Evolutionary conservation across 2,113 vertebrate genomes (phyloP), one percentile per base, ranked within the genome.

Genomic region (Podarcis muralis): DNA sequence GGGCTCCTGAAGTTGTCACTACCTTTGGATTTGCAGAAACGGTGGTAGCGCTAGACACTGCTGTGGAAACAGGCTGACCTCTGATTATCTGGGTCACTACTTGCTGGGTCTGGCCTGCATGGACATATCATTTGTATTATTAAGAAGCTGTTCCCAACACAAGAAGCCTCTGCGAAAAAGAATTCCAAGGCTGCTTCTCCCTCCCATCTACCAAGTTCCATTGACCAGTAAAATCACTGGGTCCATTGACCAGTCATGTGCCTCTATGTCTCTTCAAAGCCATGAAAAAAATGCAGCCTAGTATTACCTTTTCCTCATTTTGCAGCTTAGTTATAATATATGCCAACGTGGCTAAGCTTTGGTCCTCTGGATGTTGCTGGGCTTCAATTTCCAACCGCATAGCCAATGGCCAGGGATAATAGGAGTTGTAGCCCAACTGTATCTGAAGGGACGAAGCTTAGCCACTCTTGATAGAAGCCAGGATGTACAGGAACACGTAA

Each of bases 91-190:
- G 98, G 68, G 98, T 98, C 32, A 97, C 96, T 20, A 98, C 96
- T 92, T 98, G 98, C 84, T 98, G 98, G 16, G 96, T 96, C 86
- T 98, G 96, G 94, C 98, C 99, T 99, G 93, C 0, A 88, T 62
- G 78, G 81, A 86, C 3, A 87, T 3, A 92, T 75, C 88, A 87
- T 27, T 59, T 77, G 16, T 9, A 69, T 8, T 89, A 77, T 77
- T 89, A 30, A 43, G 84, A 90, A 90, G 0, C 3, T 0, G 0
- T 65, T 81, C 82, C 86, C 57, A 85, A 68, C 53, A 77, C 22
- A 84, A 75, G 35, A 91, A 88, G 87, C 1, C 15, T 80, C 3
- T 27, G 48, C 71, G 88, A 13, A 48, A 66, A 0, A 11, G 20
- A 6, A 48, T 57, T 77, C 25, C 69, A 79, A 75, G 40, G 85